These are phyloP conservation scores for Glareola pratincola DNA, from an alignment of 2,113 vertebrate genomes.

Conservation along the genomic window DNA sequence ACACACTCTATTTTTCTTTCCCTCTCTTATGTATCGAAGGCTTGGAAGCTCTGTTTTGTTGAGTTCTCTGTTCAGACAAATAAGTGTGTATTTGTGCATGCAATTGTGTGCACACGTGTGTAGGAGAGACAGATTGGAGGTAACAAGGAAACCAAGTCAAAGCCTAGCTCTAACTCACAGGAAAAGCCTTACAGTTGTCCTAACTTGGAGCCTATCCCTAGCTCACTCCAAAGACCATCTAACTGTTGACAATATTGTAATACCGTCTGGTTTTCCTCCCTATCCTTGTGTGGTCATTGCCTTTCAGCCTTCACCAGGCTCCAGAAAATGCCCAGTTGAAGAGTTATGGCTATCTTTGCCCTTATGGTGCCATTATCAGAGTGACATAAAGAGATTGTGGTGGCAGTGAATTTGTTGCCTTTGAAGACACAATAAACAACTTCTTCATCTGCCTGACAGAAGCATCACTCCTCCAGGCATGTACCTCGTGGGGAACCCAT, in stretches of 20 bases:
- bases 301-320: background rate
- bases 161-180: background rate
- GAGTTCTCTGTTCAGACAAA: background rate
- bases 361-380: background rate
- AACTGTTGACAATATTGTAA: background rate
- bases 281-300: background rate
- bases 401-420: background rate
- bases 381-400: background rate
- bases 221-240: background rate
- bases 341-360: background rate
- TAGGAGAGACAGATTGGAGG: background rate
- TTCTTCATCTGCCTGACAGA: background rate
- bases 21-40: background rate
- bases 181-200: background rate
- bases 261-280: background rate
- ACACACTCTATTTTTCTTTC: background rate
- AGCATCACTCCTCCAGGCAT: background rate
- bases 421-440: background rate
- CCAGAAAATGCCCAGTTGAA: background rate
- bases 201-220: background rate
- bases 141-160: background rate
- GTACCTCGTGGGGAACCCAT: background rate
- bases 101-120: fast-evolving
- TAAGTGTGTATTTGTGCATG: too few relatives aligned
- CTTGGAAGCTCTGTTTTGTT: background rate